These are phyloP conservation scores for Hormaphis cornu DNA, from an alignment of 1,140 invertebrate genomes.

Conservation along the genomic window DNA sequence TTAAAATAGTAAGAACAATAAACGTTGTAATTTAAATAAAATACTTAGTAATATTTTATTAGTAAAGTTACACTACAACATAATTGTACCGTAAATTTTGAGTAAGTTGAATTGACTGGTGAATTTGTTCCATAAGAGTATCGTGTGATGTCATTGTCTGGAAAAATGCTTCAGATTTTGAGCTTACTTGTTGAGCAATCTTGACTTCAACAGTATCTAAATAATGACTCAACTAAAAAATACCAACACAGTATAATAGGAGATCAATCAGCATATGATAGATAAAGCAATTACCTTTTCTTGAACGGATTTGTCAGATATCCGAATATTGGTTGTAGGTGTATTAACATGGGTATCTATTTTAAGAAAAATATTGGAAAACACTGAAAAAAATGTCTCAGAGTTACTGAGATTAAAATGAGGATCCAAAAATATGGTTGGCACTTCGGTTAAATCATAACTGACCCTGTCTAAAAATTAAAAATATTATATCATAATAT, in stretches of 20 bases:
- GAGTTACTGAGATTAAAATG: conserved; percentile 71
- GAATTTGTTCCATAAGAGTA: conserved; percentile 79
- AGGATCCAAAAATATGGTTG: conserved; percentile 76
- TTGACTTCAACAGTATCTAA: conserved; percentile 91
- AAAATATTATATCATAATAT: background rate
- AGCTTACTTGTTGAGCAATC: conserved; percentile 91
- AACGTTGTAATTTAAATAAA: no score
- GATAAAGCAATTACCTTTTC: conserved; percentile 34
- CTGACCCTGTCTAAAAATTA: conserved; percentile 35
- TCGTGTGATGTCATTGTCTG: conserved; percentile 95
- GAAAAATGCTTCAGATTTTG: conserved; percentile 92
- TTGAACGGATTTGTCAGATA: conserved; percentile 17
- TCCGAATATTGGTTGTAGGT: conserved; percentile 4
- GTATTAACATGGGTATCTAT: background rate
- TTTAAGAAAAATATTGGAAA: conserved; percentile 33
- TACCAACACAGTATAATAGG: background rate
- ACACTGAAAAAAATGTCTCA: conserved; percentile 79
- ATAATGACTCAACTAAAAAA: conserved; percentile 72
- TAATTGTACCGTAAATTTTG: conserved; percentile 52
- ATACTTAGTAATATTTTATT: no score
- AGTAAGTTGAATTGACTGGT: conserved; percentile 68
- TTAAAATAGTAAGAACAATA: background rate
- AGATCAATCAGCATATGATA: background rate
- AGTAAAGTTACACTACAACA: no score
- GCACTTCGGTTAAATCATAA: conserved; percentile 59